phyloP scores from a whole-genome alignment of 2,888 invertebrate species.

The Teleiodes luculella region DNA sequence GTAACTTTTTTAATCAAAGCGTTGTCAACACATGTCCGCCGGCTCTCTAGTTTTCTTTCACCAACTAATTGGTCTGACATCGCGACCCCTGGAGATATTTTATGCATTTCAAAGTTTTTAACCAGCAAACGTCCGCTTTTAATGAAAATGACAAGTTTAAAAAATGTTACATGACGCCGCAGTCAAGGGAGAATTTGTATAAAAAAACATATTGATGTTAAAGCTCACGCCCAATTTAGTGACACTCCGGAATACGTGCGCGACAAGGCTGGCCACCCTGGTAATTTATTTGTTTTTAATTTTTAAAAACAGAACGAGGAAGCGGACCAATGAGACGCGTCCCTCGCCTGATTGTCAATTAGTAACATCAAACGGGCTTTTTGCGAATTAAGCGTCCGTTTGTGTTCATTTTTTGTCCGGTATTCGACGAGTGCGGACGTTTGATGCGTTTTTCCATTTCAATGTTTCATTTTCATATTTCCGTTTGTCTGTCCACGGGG shows the following conservation, averaged over 20 bases:
- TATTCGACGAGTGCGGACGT: slow-evolving; percentile 55
- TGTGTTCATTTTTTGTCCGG: slow-evolving; percentile 74
- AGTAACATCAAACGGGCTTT: slow-evolving; percentile 79
- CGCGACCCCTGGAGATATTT: slow-evolving; percentile 51
- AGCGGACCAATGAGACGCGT: slow-evolving; percentile 73
- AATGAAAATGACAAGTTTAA: slow-evolving; percentile 53
- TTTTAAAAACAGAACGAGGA: slow-evolving; percentile 73
- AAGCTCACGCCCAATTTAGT: slow-evolving; percentile 11
- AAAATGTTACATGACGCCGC: slow-evolving; percentile 20
- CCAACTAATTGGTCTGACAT: slow-evolving; percentile 74
- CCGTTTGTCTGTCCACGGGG: slow-evolving; percentile 68
- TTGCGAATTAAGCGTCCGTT: slow-evolving; percentile 77
- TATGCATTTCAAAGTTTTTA: slow-evolving; percentile 49
- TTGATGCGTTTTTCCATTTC: slow-evolving; percentile 73
- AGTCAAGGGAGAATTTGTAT: background rate
- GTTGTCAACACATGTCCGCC: slow-evolving; percentile 61
- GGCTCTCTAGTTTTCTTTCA: slow-evolving; percentile 62
- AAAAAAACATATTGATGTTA: slow-evolving; percentile 6
- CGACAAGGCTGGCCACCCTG: slow-evolving; percentile 53
- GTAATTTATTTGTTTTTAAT: slow-evolving; percentile 75
- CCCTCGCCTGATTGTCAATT: slow-evolving; percentile 78
- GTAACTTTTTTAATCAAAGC: slow-evolving; percentile 37
- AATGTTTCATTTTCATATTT: slow-evolving; percentile 76
- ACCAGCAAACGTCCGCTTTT: slow-evolving; percentile 44
- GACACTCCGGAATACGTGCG: background rate